Conservation (phyloP, 2,113 vertebrate genomes). For the Scalopus aquaticus region DNA sequence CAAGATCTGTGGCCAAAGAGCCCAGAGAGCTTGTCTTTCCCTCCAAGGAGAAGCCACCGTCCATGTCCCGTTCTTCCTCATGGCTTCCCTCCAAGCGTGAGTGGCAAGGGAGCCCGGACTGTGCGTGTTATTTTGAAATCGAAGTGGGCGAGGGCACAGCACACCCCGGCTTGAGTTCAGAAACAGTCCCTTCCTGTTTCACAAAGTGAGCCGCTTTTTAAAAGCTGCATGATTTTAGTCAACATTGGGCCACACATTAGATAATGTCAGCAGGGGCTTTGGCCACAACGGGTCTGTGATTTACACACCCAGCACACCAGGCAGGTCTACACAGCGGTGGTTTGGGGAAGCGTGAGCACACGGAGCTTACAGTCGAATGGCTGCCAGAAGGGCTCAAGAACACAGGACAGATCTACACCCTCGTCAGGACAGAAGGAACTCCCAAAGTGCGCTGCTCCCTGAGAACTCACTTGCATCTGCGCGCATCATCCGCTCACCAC, state of each 20-base stretch:
- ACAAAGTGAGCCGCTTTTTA: slow-evolving; percentile 13
- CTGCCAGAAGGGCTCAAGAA: not conserved
- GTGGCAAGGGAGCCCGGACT: not conserved
- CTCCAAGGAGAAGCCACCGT: not conserved
- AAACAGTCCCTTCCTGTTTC: slow-evolving; percentile 49
- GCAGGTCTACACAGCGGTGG: not conserved
- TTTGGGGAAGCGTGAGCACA: not conserved
- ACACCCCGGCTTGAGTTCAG: not conserved
- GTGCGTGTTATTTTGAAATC: not conserved
- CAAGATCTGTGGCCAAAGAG: not conserved
- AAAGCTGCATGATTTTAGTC: slow-evolving; percentile 1
- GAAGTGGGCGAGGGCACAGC: not conserved
- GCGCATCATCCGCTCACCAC: not conserved
- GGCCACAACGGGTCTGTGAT: not conserved
- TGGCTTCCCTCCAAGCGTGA: not conserved
- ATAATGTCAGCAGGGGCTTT: not conserved
- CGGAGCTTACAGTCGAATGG: not conserved
- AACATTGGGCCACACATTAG: not conserved
- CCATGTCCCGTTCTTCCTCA: not conserved
- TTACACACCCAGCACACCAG: not conserved
- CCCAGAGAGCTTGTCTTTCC: not conserved
- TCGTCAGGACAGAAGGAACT: not conserved
- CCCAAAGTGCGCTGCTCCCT: not conserved
- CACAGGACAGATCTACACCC: not conserved
- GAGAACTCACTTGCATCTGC: not conserved